Conservation (phyloP, 1,140 invertebrate species). For the Calycopis cecrops region DNA sequence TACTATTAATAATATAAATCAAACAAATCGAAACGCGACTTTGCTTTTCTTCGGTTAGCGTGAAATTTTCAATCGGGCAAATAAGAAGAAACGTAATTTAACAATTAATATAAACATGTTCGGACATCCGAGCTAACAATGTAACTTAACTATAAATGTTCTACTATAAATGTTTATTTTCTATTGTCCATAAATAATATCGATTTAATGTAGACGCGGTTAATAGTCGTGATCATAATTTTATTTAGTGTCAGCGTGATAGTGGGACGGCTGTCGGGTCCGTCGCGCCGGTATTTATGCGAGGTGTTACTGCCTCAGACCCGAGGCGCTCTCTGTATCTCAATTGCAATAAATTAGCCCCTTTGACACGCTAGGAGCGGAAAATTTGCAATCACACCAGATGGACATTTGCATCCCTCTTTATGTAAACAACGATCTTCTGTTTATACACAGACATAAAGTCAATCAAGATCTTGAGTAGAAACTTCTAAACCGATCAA, state of each 20-base stretch:
- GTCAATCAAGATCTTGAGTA: too few species aligned
- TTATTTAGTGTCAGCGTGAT: slow-evolving; percentile 47
- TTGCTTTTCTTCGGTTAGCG: too few species aligned
- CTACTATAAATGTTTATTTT: too few species aligned
- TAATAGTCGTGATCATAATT: slow-evolving; percentile 55
- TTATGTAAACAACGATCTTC: slow-evolving; percentile 48
- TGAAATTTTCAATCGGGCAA: too few species aligned
- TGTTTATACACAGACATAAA: slow-evolving; percentile 2
- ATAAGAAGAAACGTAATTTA: too few species aligned
- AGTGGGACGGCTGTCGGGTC: slow-evolving; percentile 35
- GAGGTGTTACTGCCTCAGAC: slow-evolving; percentile 40
- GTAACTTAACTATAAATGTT: too few species aligned
- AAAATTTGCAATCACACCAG: slow-evolving; percentile 58
- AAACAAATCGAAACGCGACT: too few species aligned
- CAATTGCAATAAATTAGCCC: slow-evolving; percentile 63
- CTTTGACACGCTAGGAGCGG: slow-evolving; percentile 58
- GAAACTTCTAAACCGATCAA: too few species aligned
- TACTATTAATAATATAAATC: too few species aligned
- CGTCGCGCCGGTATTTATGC: slow-evolving; percentile 49
- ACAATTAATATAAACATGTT: too few species aligned
- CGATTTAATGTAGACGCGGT: slow-evolving; percentile 24
- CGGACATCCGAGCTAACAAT: too few species aligned
- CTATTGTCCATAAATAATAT: background rate
- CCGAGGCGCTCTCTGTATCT: slow-evolving; percentile 51
- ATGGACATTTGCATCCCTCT: slow-evolving; percentile 24